Base-by-base conservation (phyloP, 2,888 invertebrate species). In the Rhyacophila evoluta region DNA sequence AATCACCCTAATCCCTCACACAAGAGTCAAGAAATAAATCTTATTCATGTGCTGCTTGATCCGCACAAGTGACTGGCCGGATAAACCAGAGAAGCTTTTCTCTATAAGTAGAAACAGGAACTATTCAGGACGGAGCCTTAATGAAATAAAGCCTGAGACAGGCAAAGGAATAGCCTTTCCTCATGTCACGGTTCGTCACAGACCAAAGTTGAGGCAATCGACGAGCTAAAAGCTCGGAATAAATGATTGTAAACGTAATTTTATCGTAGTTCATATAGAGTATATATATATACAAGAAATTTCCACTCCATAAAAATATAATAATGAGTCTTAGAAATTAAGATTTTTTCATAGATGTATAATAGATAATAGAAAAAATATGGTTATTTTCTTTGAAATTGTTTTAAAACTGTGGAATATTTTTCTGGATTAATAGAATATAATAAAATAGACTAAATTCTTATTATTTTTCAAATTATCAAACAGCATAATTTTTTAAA, bases 31-130 rank as follows among this genome's bases (percentile, higher is more conserved):
- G 67, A n/a, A 74, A 74, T 77, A 73, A 73, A 77, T 77, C 73
- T 71, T 68, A 77, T 73, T 77, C 77, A 55, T 77, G 73, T 73
- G 33, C 67, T 37, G 73, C 73, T 77, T 77, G 77, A 77, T 68
- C 68, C 67, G 68, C 15, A n/a, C 19, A 69, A 69, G 77, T 29
- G 77, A 77, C 77, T 69, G 38, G 67, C 72, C 68, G 72, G 72
- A 73, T 77, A 77, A 77, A 77, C 75, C 70, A 37, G 33, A 25
- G 29, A 12, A 69, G 38, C 69, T 36, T 69, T 19, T 28, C n/a
- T 10, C 11, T 4, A 27, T 67, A 28, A 69, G 36, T 37, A 69
- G 75, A 15, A 28, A 69, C 55, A 69, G 75, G 28, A 28, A 69
- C 55, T 55, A 25, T 19, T 55, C 19, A 19, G 55, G 55, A 55